Conservation (phyloP, 2,888 invertebrate species). For the Mesochorus sp. region DNA sequence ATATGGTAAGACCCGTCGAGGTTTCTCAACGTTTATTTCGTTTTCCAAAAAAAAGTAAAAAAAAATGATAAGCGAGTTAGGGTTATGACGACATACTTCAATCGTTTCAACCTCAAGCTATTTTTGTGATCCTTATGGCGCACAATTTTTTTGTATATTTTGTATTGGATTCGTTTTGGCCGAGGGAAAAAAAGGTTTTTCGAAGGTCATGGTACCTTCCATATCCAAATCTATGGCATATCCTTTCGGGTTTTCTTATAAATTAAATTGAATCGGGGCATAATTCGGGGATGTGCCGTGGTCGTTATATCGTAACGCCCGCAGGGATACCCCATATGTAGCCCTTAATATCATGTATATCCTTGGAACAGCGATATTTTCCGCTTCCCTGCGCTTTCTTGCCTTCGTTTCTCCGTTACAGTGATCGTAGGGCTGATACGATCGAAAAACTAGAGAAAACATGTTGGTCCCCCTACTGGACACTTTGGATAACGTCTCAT, state of each 20-base stretch:
- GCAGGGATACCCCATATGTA: background rate
- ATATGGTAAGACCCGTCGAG: conserved; percentile 26
- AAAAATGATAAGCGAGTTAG: conserved; percentile 49
- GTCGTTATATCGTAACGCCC: conserved; percentile 12
- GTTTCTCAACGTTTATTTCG: conserved; percentile 39
- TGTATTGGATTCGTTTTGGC: conserved; percentile 5
- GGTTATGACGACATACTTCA: conserved; percentile 34
- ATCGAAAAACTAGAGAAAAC: conserved; percentile 29
- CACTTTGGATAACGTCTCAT: conserved; percentile 23
- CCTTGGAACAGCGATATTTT: conserved; percentile 2
- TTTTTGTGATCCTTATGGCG: background rate
- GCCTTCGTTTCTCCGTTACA: background rate
- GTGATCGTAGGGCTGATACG: background rate
- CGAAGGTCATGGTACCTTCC: conserved; percentile 29
- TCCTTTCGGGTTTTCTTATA: conserved; percentile 66
- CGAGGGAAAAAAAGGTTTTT: conserved; percentile 8
- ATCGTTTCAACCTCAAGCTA: conserved; percentile 34
- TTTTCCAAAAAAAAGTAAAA: too few species aligned
- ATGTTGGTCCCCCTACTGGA: background rate
- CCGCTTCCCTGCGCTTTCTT: background rate
- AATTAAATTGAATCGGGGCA: conserved; percentile 74
- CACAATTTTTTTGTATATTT: background rate
- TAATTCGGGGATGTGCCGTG: conserved; percentile 67
- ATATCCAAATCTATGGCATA: conserved; percentile 37
- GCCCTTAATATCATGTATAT: conserved; percentile 25